Conservation (phyloP, 2,113 vertebrate genomes). For the Empidonax alnorum region DNA sequence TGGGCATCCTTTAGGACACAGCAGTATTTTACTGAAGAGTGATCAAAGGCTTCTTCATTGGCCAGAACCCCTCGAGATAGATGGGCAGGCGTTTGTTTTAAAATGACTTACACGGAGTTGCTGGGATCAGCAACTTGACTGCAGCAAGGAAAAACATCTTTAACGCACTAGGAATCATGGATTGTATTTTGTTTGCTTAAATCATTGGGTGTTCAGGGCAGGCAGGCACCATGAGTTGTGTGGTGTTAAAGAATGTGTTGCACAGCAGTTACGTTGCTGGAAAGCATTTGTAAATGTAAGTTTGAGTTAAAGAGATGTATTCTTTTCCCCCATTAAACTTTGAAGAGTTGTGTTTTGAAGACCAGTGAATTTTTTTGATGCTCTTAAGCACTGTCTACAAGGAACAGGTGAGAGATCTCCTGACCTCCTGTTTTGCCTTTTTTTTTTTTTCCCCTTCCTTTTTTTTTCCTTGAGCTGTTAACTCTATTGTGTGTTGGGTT, state of each 20-base stretch:
- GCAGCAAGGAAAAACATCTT: background rate
- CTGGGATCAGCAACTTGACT: background rate
- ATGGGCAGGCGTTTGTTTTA: background rate
- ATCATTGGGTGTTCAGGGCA: background rate
- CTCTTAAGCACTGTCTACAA: background rate
- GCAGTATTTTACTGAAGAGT: background rate
- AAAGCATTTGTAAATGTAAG: background rate
- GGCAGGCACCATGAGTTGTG: background rate
- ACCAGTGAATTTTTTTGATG: background rate
- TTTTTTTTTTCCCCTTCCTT: background rate
- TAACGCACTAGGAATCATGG: background rate
- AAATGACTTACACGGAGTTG: background rate
- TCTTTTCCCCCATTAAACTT: background rate
- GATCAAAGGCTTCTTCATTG: background rate
- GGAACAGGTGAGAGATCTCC: background rate
- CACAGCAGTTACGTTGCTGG: background rate
- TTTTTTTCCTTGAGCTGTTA: background rate
- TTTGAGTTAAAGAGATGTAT: background rate
- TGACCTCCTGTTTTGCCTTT: background rate
- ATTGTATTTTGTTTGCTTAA: background rate
- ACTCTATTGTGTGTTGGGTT: background rate
- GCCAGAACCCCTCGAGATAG: background rate
- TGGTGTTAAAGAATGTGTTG: background rate
- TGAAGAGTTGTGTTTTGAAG: conserved; percentile 1
- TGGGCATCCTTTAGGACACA: background rate